These are phyloP conservation scores for Drosophila nebulosa DNA, from an alignment of 1,140 invertebrate species.

Conservation along the genomic window DNA sequence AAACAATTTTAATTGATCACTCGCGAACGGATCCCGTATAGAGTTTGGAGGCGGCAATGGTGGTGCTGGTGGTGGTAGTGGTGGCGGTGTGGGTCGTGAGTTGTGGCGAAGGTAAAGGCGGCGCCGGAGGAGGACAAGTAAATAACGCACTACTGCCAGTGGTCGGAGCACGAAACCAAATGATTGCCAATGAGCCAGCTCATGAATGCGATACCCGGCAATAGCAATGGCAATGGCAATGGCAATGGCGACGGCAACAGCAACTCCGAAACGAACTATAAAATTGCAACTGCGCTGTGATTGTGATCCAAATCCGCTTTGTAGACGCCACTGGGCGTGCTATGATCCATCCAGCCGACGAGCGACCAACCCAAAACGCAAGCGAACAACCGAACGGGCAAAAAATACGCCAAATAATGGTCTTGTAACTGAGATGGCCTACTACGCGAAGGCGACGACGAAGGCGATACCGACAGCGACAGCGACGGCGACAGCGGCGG, in stretches of 20 bases:
- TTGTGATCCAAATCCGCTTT: conserved; percentile 57
- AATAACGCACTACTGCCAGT: conserved; percentile 3
- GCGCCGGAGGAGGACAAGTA: conserved; percentile 2
- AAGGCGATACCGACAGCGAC: conserved; percentile 16
- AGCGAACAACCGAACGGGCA: conserved; percentile 67
- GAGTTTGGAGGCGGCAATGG: neutral
- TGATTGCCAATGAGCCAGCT: conserved; percentile 62
- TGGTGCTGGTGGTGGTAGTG: neutral
- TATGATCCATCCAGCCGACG: conserved; percentile 59
- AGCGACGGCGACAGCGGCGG: conserved; percentile 6
- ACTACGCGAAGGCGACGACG: conserved; percentile 56
- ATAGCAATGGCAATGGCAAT: conserved; percentile 42
- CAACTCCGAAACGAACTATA: conserved; percentile 2
- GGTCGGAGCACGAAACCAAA: conserved; percentile 42
- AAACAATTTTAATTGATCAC: neutral
- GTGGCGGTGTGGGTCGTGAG: no score
- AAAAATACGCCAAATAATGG: conserved; percentile 77
- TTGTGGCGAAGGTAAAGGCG: conserved; percentile 20
- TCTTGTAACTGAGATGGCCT: conserved; percentile 78
- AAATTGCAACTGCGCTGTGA: conserved; percentile 9
- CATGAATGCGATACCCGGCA: conserved; percentile 62
- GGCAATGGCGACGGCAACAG: no score
- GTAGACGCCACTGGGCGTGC: conserved; percentile 42
- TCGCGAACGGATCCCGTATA: neutral
- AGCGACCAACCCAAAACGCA: conserved; percentile 38